Evolutionary conservation across 2,113 vertebrate species (phyloP), one percentile per base, ranked within the genome.

Genomic region (Eidolon helvum): DNA sequence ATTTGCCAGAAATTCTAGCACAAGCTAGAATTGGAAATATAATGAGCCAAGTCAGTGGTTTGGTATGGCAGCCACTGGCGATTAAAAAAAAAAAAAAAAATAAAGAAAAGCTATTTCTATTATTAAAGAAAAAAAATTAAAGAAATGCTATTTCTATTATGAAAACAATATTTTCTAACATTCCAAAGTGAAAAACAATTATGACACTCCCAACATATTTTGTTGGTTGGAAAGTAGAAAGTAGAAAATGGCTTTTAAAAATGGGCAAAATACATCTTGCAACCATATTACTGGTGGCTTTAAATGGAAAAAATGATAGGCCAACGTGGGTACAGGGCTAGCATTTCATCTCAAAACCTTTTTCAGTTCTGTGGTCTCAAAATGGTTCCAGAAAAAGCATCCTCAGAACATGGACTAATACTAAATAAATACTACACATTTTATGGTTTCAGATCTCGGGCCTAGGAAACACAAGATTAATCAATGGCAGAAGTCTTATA

Each of bases 131-230:
- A 93, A 95, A 85, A 86, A 96, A 96, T 93, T 96, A 97, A 95
- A 95, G 72, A 96, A 92, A 93, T 95, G 96, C 91, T 97, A 97
- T 97, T 98, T 98, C 91, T 95, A 93, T 87, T 91, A 97, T 95
- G 94, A 98, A 97, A 98, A 97, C 86, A 97, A 95, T 93, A 92
- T 96, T 91, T 94, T 94, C 75, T 96, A 93, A 95, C 69, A 59
- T 97, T 94, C 94, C 61, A 90, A 97, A 96, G 79, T 94, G 89
- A 91, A 97, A 97, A 96, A 95, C 88, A 96, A 97, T 97, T 91
- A 95, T 96, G 94, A 96, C 91, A 93, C 97, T 97, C 97, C 97
- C 92, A 97, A 94, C 95, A 97, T 96, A 96, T 97, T 98, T 97
- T 97, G 75, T 93, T 97, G 94, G 92, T 96, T 97, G 97, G 95